These are phyloP conservation scores for Microcebus ravelobensis DNA, from an alignment of 2,113 vertebrate species.

Conservation along the genomic window DNA sequence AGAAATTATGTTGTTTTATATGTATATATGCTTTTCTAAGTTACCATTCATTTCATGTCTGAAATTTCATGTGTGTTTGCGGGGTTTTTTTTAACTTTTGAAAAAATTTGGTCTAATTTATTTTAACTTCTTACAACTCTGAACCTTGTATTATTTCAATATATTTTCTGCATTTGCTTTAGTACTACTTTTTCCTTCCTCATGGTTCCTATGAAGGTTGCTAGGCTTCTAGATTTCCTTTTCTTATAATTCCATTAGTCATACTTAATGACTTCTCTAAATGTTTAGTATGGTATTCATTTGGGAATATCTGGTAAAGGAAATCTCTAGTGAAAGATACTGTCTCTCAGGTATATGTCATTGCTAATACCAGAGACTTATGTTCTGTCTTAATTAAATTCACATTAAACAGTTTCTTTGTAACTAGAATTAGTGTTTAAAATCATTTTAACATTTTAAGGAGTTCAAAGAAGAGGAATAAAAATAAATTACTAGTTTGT, in stretches of 20 bases:
- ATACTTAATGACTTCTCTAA: conserved; percentile 45
- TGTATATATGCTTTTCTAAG: background rate
- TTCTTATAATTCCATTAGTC: conserved; percentile 47
- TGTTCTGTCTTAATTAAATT: conserved; percentile 55
- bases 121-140: background rate
- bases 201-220: background rate
- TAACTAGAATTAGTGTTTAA: conserved; percentile 3
- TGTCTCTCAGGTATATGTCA: conserved; percentile 2
- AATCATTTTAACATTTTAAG: conserved; percentile 29
- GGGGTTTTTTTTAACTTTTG: background rate
- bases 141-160: background rate
- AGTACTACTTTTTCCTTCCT: background rate
- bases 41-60: conserved; percentile 18
- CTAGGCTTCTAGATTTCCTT: background rate
- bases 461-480: conserved; percentile 24
- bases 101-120: background rate
- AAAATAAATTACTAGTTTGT: conserved; percentile 16
- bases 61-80: background rate
- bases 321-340: background rate
- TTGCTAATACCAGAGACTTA: background rate
- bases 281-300: background rate
- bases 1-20: conserved; percentile 11
- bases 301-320: conserved; percentile 35
- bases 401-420: conserved; percentile 10
- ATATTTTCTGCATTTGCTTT: background rate